Evolutionary conservation across 1,140 invertebrate genomes (phyloP), one percentile per base, ranked within the genome.

Genomic region (Leptopilina clavipes): DNA sequence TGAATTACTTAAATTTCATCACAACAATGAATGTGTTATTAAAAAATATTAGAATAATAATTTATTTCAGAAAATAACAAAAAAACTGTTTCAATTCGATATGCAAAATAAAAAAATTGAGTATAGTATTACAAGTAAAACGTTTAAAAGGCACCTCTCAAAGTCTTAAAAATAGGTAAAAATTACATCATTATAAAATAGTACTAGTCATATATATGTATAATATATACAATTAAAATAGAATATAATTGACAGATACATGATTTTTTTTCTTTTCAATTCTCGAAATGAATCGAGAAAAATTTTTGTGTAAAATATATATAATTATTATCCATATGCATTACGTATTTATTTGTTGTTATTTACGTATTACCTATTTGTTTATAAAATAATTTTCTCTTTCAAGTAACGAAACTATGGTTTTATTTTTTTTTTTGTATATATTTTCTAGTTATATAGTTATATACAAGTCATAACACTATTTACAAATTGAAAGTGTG

Each of bases 141-240:
- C 71, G 40, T 45, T 74, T 45, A 65, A 56, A 89, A 88, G 87
- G 88, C 87, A 89, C 88, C 86, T 85, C 82, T 87, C 76, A 86
- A 75, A 82, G 78, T 85, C 85, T 89, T 89, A 90, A 81, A 86
- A 87, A 86, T 86, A 89, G 78, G 84, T 88, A 90, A 89, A 88
- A 88, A 90, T 89, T 88, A 88, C 83, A 84, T 84, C 85, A 83
- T 79, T 81, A 83, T 84, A 77, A 81, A 70, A 77, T 81, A 82
- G 88, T 90, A 90, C 85, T 89, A 90, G 89, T n/a, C 31, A 65
- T 31, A 37, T 52, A 52, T 48, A 44, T 44, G 43, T 44, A 44
- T 44, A 44, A 31, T 48, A 52, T 52, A 86, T 89, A 89, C 88
- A 89, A 65, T 86, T 83, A 84, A 84, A 79, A 86, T 78, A 84